Base-by-base conservation (phyloP, 2,113 vertebrate species). In the Ptilonorhynchus violaceus region DNA sequence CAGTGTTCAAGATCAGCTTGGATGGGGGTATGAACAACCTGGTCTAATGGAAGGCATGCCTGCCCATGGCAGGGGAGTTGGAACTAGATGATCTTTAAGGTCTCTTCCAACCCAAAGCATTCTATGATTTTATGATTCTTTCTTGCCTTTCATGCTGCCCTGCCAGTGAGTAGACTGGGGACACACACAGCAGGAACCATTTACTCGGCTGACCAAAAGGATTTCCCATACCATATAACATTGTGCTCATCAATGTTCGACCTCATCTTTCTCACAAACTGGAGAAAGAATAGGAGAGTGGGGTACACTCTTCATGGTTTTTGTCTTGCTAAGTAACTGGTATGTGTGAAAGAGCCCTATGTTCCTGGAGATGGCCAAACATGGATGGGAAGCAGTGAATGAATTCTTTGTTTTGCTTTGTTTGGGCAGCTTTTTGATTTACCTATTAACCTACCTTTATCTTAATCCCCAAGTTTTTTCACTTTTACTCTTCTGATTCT, bases 271-370 rank as follows among this genome's bases (percentile, higher is more conserved):
- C n/a, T 37, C 20, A n/a, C 16, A 72, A 46, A 13, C 14, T n/a
- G 53, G 5, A 39, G 15, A 63, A 66, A 46, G 21, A 49, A 79
- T 4, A 35, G 18, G 55, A 68, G 74, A 23, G 7, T n/a, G 6
- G 11, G 15, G 2, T 37, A 27, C 6, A 17, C 1, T 2, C 5
- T 44, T 64, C 17, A 39, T 53, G 27, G 5, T 1, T 1, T 44
- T 78, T 69, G 24, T 22, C 49, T 69, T 78, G 15, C 15, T 39
- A 46, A 47, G 39, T 33, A 66, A 50, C 2, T 18, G 9, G 11
- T 80, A 5, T 1, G 1, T 4, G 1, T 49, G 31, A 47, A 22
- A 39, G 13, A 60, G 6, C 4, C 6, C 8, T 21, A 0, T 11
- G 47, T 79, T 47, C 67, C 37, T 79, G 60, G 10, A 17, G 7